Percentiles rank a stretch among this genome's conserved stretches.
These are phyloP conservation scores for Drosophila elegans DNA, from an alignment of 1,140 invertebrate species.

Conservation along the genomic window DNA sequence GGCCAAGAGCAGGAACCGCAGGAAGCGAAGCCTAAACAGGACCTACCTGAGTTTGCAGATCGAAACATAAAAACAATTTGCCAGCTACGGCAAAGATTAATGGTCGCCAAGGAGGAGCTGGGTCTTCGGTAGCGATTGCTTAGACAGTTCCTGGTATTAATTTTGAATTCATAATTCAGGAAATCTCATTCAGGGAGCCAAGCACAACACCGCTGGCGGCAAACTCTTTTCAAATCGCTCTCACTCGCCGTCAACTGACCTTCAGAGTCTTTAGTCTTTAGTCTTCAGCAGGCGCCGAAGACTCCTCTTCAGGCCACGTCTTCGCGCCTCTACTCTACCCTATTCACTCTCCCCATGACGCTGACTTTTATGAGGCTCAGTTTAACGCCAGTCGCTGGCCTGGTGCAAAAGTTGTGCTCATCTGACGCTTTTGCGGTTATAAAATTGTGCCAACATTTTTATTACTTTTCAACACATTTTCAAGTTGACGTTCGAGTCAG, in stretches of 20 bases:
- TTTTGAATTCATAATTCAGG: slow-evolving; percentile 79
- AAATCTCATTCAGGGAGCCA: slow-evolving; percentile 72
- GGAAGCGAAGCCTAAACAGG: slow-evolving; percentile 11
- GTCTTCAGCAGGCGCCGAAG: slow-evolving; percentile 40
- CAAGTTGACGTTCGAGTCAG: slow-evolving; percentile 24
- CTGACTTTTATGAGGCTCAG: slow-evolving; percentile 51
- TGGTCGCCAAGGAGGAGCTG: slow-evolving; percentile 45
- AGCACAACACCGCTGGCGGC: slow-evolving; percentile 48
- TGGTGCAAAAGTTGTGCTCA: slow-evolving; percentile 31
- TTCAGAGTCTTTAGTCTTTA: slow-evolving; percentile 53
- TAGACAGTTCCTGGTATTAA: slow-evolving; percentile 82
- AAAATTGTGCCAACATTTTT: slow-evolving; percentile 83
- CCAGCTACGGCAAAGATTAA: slow-evolving; percentile 63
- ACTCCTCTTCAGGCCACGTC: slow-evolving; percentile 3
- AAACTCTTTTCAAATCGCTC: slow-evolving; percentile 50
- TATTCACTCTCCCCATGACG: slow-evolving; percentile 67
- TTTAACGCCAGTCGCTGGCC: slow-evolving; percentile 45
- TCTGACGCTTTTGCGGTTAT: slow-evolving; percentile 55
- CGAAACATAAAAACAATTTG: slow-evolving; percentile 67
- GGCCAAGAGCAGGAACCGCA: slow-evolving; percentile 5
- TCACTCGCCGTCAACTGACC: slow-evolving; percentile 47
- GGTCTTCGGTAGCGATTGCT: slow-evolving; percentile 77
- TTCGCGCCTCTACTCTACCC: slow-evolving; percentile 4
- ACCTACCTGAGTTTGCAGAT: slow-evolving; percentile 41
- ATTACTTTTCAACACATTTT: slow-evolving; percentile 81